These are phyloP conservation scores for Myxocyprinus asiaticus DNA, from an alignment of 2,113 vertebrate species.

Conservation along the genomic window DNA sequence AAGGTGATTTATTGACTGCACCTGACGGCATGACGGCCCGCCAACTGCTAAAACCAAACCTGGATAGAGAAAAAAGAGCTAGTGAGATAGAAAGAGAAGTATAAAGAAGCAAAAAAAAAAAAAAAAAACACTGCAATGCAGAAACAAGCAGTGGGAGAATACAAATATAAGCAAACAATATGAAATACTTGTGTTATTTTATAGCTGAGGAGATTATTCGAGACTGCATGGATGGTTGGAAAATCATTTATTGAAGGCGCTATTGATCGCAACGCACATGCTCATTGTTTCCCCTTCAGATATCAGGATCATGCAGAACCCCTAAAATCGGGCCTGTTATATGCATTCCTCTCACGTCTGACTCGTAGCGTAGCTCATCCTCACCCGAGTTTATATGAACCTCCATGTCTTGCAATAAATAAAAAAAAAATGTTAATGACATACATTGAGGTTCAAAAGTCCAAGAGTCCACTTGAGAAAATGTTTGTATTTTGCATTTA, in stretches of 20 bases:
- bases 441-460: no score
- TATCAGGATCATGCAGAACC: neutral
- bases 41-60: constrained; percentile 57
- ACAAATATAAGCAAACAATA: constrained; percentile 33
- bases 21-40: constrained; percentile 60
- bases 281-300: neutral
- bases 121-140: constrained; percentile 46
- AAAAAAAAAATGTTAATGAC: no score
- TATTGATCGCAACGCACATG: constrained; percentile 5
- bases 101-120: neutral
- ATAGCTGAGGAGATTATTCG: constrained; percentile 23
- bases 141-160: constrained; percentile 37
- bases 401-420: no score
- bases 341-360: neutral
- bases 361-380: neutral
- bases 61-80: constrained; percentile 45
- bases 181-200: constrained; percentile 37
- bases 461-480: no score
- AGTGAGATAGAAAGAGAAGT: neutral
- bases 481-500: no score
- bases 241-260: constrained; percentile 27
- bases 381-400: no score
- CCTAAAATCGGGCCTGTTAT: constrained; percentile 6
- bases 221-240: constrained; percentile 16
- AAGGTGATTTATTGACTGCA: constrained; percentile 73